Evolutionary conservation across 2,113 vertebrate species (phyloP).

Genomic region (Chionodraco myersi): DNA sequence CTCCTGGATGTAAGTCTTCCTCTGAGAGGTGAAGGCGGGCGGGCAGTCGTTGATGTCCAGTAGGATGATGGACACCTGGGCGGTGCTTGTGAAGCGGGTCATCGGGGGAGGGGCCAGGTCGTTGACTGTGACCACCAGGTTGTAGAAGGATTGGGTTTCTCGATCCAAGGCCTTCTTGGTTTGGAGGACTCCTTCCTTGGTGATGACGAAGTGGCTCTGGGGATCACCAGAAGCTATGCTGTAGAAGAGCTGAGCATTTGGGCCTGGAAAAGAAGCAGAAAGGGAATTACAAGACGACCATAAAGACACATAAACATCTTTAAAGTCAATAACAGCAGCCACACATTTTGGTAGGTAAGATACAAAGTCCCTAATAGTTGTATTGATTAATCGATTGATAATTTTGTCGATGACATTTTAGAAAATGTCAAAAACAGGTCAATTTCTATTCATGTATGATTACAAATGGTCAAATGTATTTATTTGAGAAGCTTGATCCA

Average conservation of each 20-base stretch:
- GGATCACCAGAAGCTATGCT: conserved; percentile 92
- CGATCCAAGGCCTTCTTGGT: conserved; percentile 88
- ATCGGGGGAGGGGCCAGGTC: conserved; percentile 86
- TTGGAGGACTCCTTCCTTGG: conserved; percentile 84
- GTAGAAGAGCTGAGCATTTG: conserved; percentile 89
- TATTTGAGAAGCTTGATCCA: neutral
- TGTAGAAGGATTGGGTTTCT: conserved; percentile 96
- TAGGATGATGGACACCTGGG: conserved; percentile 95
- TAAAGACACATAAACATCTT: too few species aligned
- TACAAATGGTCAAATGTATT: neutral
- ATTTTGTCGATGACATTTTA: neutral
- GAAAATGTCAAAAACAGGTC: neutral
- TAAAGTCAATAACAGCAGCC: neutral
- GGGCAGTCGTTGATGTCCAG: conserved; percentile 95
- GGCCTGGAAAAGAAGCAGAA: conserved; percentile 81
- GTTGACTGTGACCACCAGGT: conserved; percentile 90
- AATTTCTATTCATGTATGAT: neutral
- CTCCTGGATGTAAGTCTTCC: conserved; percentile 92
- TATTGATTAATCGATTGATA: neutral
- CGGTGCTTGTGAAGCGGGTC: conserved; percentile 89
- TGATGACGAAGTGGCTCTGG: conserved; percentile 87
- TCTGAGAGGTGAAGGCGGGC: conserved; percentile 90
- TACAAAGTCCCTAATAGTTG: neutral
- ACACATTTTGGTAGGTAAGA: neutral
- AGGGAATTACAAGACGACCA: neutral